Evolutionary conservation across 2,113 vertebrate genomes (phyloP), one percentile per base, ranked within the genome.

Genomic region (Rutilus rutilus): DNA sequence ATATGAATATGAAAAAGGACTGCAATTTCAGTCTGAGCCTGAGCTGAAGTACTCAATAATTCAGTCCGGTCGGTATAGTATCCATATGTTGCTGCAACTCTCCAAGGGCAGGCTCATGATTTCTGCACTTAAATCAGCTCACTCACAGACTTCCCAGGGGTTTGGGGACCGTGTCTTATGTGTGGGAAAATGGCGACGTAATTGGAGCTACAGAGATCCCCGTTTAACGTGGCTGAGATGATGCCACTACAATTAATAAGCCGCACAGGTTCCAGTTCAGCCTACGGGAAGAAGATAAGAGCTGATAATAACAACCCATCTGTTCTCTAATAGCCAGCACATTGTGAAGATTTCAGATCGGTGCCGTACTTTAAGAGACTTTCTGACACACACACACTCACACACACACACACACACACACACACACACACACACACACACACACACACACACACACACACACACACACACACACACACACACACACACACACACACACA

Each of bases 201-300:
- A 54, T 73, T 79, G 77, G 52, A 73, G 42, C 50, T 79, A 45
- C 42, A 8, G 57, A 86, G 57, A 75, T 47, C 54, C 64, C 64
- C 7, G 19, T 64, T 62, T 54, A 19, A 75, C 1, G 5, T 42
- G 25, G 45, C 30, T 75, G n/a, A 69, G 47, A 54, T 82, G 64
- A 82, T 69, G 64, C 79, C 60, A 74, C 15, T 74, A 80, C 52
- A 86, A 81, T 81, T 81, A 75, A 82, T 75, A 86, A 75, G 21
- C 83, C 2, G 25, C 23, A 71, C 14, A 52, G 78, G 39, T 86
- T 81, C 21, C 15, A 64, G 27, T 86, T 80, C 85, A 75, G 69
- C 79, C 67, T 21, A 81, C 14, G 60, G 69, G 27, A 86, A 52
- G 79, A 36, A 69, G 64, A n/a, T 47, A 71, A 67, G 47, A 39